Evolutionary conservation across 2,113 vertebrate genomes (phyloP).

Genomic region (Nyctereutes procyonoides): DNA sequence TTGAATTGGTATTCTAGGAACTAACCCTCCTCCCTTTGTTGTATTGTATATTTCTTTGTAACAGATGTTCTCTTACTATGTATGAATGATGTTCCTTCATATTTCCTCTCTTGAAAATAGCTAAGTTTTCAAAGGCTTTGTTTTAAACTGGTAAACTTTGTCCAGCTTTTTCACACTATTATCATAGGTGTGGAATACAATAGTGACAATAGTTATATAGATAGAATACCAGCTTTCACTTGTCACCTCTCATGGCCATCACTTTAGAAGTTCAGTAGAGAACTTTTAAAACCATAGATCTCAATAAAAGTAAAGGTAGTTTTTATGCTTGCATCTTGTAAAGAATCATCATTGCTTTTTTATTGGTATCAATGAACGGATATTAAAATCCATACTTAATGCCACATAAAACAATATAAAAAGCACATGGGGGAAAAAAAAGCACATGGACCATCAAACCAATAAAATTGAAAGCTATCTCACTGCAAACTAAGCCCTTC

Average conservation of each 20-base stretch:
- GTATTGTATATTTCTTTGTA: background rate
- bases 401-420: background rate
- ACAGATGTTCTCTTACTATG: background rate
- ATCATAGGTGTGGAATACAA: background rate
- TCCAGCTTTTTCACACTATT: background rate
- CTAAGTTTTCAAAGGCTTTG: background rate
- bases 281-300: constrained; percentile 27
- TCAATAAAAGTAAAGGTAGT: constrained; percentile 22
- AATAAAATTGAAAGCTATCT: background rate
- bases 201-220: background rate
- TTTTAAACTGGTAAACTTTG: background rate
- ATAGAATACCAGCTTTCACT: background rate
- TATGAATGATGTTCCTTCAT: background rate
- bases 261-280: constrained; percentile 41
- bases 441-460: background rate
- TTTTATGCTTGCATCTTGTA: constrained; percentile 31
- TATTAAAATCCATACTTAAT: background rate
- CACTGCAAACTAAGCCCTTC: background rate
- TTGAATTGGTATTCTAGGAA: constrained; percentile 15
- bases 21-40: background rate
- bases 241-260: constrained; percentile 7
- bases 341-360: constrained; percentile 28
- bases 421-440: background rate
- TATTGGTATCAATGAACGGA: background rate
- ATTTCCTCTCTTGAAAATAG: background rate